Evolutionary conservation across 2,113 vertebrate species (phyloP).

Genomic region (Trinectes maculatus): DNA sequence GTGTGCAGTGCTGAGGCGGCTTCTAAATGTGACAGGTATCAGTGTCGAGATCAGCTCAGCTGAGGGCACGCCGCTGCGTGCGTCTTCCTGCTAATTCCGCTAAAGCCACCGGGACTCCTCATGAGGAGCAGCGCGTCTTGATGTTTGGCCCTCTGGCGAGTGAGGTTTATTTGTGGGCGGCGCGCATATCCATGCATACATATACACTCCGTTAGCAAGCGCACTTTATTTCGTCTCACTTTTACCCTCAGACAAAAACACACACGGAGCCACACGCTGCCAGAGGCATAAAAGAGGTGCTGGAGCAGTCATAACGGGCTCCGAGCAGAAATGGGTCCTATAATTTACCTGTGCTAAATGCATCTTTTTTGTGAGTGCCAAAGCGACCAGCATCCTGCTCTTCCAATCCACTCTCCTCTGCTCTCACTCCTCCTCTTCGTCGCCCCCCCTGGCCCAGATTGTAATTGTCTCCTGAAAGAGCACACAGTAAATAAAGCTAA

Average conservation of each 20-base stretch:
- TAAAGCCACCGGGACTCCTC: conserved; percentile 70
- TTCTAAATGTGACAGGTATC: conserved; percentile 71
- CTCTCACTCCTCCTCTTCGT: conserved; percentile 45
- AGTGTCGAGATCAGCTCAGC: conserved; percentile 57
- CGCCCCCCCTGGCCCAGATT: conserved; percentile 59
- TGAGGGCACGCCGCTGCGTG: conserved; percentile 39
- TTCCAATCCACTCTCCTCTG: conserved; percentile 26
- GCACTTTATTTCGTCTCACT: conserved; percentile 24
- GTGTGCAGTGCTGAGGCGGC: conserved; percentile 33
- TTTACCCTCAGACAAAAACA: conserved; percentile 17
- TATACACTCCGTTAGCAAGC: conserved; percentile 45
- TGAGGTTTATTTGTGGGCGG: conserved; percentile 73
- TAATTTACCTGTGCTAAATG: conserved; percentile 72
- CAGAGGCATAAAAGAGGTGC: conserved; percentile 52
- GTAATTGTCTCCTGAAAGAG: conserved; percentile 69
- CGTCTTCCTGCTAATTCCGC: conserved; percentile 66
- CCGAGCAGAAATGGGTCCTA: conserved; percentile 62
- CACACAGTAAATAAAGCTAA: conserved; percentile 71
- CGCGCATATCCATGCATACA: conserved; percentile 47
- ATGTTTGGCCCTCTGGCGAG: conserved; percentile 74
- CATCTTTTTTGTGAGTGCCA: conserved; percentile 67
- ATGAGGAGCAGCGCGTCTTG: conserved; percentile 69
- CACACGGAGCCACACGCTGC: conserved; percentile 39
- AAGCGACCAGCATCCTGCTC: conserved; percentile 53
- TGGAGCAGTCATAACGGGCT: conserved; percentile 60